Conservation (phyloP, 2,888 invertebrate species). For the Orthosia gothica region DNA sequence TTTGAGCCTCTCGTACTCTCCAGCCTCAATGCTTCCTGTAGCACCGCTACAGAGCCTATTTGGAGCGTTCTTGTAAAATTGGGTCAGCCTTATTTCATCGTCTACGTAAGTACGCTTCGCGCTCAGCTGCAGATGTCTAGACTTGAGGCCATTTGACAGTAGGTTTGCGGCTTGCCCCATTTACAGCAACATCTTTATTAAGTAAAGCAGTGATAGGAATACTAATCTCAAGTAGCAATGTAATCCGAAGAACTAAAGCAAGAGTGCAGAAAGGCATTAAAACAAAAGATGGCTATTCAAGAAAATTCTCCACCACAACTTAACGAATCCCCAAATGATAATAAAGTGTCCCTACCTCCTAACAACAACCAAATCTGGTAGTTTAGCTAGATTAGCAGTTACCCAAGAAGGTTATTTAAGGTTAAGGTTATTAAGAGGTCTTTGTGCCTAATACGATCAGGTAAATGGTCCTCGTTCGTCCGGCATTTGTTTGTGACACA, state of each 20-base stretch:
- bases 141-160: constrained; percentile 20
- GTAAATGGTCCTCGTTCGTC: constrained; percentile 17
- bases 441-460: constrained; percentile 28
- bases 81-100: constrained; percentile 40
- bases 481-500: constrained; percentile 23
- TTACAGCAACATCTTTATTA: neutral
- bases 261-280: constrained; percentile 5
- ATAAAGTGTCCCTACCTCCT: constrained; percentile 3
- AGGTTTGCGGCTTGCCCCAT: constrained; percentile 7
- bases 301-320: neutral
- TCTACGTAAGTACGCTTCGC: constrained; percentile 13
- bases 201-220: neutral
- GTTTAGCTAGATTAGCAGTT: neutral
- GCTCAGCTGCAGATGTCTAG: constrained; percentile 14
- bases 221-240: constrained; percentile 1
- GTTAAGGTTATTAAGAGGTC: neutral
- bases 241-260: neutral
- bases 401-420: too few species aligned
- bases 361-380: constrained; percentile 8
- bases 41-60: constrained; percentile 20
- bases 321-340: neutral
- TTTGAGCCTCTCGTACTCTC: constrained; percentile 13
- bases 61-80: constrained; percentile 50
- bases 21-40: constrained; percentile 24
- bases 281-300: neutral